Base-by-base conservation (phyloP, 1,140 invertebrate species). In the Brachionus koreanus region DNA sequence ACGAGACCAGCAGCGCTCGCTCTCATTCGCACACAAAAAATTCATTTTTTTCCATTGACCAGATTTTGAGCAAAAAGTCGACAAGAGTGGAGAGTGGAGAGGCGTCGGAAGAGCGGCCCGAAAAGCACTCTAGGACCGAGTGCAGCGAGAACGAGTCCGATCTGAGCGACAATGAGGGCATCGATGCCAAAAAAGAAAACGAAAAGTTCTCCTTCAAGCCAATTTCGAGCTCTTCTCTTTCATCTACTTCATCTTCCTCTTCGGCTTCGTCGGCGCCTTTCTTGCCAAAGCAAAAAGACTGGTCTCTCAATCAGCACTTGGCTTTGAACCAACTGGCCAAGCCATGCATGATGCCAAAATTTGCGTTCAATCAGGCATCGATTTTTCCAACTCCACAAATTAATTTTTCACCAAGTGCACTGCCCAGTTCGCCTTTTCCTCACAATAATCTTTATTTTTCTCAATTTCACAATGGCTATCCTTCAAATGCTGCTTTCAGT, bases 21-120 rank as follows among this genome's bases (percentile, higher is more conserved):
- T 13, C 3, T 9, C 19, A 46, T 43, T 46, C 69, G n/a, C 7
- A 12, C 2, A 19, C 39, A 46, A 74, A 74, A 46, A 74, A 46
- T 25, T 74, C 69, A 46, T 43, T 74, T 46, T 74, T 74, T 74
- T 74, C 69, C 19, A 74, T 74, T 25, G 69, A 74, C 29, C 37
- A 74, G 43, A 43, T 74, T 46, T 46, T 74, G 37, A 29, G 69
- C 25, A 74, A 74, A 49, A 74, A 74, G 23, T 25, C 37, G 12
- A 16, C 39, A 10, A 74, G 4, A 72, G 16, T n/a, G n/a, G n/a
- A 5, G 2, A 10, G 37, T 16, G 67, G 39, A 9, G 67, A 42
- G 19, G 7, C 25, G 12, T 13, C 13, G 63, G 25, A 37, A 5
- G 63, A 65, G 63, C 25, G 23, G 25, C 6, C 63, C 1, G 65